Evolutionary conservation across 2,797 vertebrate species (phyloP).

Genomic region (Notolepis coatsorum): DNA sequence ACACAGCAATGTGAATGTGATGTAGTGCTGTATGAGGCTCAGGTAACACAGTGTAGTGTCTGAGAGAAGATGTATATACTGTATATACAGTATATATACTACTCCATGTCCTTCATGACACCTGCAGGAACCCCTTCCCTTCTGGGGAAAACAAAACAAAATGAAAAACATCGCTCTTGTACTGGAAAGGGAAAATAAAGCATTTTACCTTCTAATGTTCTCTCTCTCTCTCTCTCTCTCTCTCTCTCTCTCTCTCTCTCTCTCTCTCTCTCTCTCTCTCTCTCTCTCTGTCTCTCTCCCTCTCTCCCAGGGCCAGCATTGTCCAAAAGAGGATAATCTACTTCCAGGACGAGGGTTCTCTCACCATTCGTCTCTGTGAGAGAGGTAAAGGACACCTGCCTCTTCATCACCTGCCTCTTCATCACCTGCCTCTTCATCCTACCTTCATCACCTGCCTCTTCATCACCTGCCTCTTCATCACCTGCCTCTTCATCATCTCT

Average conservation of each 20-base stretch:
- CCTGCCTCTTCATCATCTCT: constrained; percentile 18
- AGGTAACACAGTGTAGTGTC: constrained; percentile 22
- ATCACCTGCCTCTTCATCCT: constrained; percentile 25
- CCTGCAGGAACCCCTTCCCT: constrained; percentile 49
- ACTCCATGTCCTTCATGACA: constrained; percentile 34
- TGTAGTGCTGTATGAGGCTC: constrained; percentile 24
- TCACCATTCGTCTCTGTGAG: constrained; percentile 94
- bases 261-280: background rate
- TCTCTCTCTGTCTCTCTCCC: background rate
- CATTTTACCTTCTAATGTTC: constrained; percentile 38
- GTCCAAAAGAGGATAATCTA: constrained; percentile 97
- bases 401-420: constrained; percentile 27
- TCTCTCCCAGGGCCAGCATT: constrained; percentile 90
- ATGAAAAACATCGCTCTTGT: constrained; percentile 50
- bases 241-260: constrained; percentile 6
- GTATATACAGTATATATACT: too few relatives aligned
- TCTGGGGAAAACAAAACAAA: constrained; percentile 7
- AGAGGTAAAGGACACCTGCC: constrained; percentile 92
- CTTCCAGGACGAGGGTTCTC: constrained; percentile 96
- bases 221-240: constrained; percentile 16
- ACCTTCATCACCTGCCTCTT: constrained; percentile 26
- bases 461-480: constrained; percentile 35
- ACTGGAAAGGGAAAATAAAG: constrained; percentile 8
- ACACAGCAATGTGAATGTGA: constrained; percentile 35
- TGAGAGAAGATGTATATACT: constrained; percentile 41